A percentile compares a stretch with the other conserved stretches of the same genome.
Conservation (phyloP, 1,140 invertebrate species). For the Ridgeia piscesae region DNA sequence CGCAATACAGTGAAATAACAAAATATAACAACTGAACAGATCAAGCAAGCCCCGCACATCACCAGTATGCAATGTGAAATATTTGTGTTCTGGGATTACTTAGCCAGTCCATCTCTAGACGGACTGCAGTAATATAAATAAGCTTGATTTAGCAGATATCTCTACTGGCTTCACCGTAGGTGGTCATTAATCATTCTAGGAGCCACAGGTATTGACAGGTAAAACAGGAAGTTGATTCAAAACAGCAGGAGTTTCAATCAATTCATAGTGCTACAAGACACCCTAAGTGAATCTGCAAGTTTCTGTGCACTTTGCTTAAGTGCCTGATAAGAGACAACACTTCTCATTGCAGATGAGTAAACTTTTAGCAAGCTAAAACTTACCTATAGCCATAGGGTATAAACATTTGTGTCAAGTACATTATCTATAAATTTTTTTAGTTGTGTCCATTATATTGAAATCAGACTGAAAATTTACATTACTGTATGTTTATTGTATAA, state of each 20-base stretch:
- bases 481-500: too few relatives aligned
- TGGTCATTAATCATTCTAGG: background rate
- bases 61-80: background rate
- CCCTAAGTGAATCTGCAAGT: background rate
- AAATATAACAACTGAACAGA: background rate
- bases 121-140: background rate
- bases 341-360: background rate
- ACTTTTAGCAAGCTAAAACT: background rate
- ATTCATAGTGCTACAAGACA: conserved; percentile 1
- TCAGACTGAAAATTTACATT: too few relatives aligned
- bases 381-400: too few relatives aligned
- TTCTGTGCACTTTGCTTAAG: background rate
- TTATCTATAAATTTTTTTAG: too few relatives aligned
- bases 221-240: background rate
- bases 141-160: background rate
- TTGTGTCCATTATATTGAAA: too few relatives aligned
- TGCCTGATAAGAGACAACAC: background rate
- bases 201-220: background rate
- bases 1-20: too few relatives aligned
- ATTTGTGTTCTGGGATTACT: background rate
- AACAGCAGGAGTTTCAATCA: conserved; percentile 1
- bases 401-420: too few relatives aligned
- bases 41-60: background rate
- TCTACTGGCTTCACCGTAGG: background rate
- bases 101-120: background rate